Conservation (phyloP, 2,888 invertebrate genomes). For the Aproaerema taeniolella region DNA sequence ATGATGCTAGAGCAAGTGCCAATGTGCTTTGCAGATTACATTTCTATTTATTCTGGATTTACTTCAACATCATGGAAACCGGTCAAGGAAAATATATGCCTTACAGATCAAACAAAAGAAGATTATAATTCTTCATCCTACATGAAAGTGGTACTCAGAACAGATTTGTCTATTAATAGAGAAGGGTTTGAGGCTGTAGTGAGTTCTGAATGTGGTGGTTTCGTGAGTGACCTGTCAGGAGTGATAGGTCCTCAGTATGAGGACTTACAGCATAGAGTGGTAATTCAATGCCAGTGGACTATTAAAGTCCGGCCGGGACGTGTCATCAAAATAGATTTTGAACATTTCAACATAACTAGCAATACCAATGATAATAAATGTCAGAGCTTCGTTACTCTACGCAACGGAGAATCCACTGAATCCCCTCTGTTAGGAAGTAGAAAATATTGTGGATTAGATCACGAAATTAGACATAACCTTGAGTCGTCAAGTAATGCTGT, state of each 20-base stretch:
- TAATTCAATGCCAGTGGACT: conserved; percentile 82
- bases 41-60: conserved; percentile 78
- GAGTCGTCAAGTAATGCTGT: conserved; percentile 80
- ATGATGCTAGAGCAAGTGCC: conserved; percentile 79
- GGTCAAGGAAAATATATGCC: conserved; percentile 72
- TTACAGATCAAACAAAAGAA: conserved; percentile 43
- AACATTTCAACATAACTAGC: conserved; percentile 77
- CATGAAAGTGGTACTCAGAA: conserved; percentile 82
- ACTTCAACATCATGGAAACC: conserved; percentile 72
- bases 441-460: conserved; percentile 81
- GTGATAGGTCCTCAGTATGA: conserved; percentile 61
- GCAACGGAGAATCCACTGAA: conserved; percentile 83
- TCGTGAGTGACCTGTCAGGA: conserved; percentile 76
- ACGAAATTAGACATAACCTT: conserved; percentile 50
- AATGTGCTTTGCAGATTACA: conserved; percentile 79
- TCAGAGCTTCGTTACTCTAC: conserved; percentile 78
- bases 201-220: conserved; percentile 83
- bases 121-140: conserved; percentile 60
- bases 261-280: no score
- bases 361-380: no score
- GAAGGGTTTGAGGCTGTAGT: conserved; percentile 83
- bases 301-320: conserved; percentile 85
- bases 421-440: conserved; percentile 86
- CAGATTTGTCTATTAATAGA: conserved; percentile 77
- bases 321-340: conserved; percentile 81